These are phyloP conservation scores for Ginglymostoma cirratum DNA, from an alignment of 2,113 vertebrate species.

Conservation along the genomic window DNA sequence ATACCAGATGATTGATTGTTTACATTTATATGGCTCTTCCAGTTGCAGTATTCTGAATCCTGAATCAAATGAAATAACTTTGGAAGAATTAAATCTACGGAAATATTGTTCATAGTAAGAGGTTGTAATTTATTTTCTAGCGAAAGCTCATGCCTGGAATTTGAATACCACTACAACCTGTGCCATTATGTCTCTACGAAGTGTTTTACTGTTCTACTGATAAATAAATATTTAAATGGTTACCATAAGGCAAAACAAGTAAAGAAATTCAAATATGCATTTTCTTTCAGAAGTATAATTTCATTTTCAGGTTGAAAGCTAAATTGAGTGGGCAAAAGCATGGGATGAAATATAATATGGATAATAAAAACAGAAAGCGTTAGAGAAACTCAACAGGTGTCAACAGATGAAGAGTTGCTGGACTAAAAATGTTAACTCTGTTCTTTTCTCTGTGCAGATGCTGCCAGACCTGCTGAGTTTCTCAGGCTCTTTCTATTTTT, in stretches of 20 bases:
- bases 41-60: not conserved
- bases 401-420: too few relatives aligned
- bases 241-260: not conserved
- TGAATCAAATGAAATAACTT: not conserved
- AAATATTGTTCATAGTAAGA: conserved; percentile 1
- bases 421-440: too few relatives aligned
- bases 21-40: not conserved
- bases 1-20: not conserved
- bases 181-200: not conserved
- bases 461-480: too few relatives aligned
- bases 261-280: not conserved
- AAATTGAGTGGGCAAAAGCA: not conserved
- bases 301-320: not conserved
- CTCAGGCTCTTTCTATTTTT: too few relatives aligned
- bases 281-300: not conserved
- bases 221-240: not conserved
- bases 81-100: not conserved
- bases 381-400: too few relatives aligned
- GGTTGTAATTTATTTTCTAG: not conserved
- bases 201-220: not conserved
- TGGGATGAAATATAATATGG: too few relatives aligned
- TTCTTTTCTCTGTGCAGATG: too few relatives aligned
- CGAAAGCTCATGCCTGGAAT: not conserved
- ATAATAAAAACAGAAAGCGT: too few relatives aligned
- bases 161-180: not conserved